A percentile compares a stretch with the other conserved stretches of the same genome.
Evolutionary conservation across 2,888 invertebrate genomes (phyloP).

Genomic region (Leucoma salicis): DNA sequence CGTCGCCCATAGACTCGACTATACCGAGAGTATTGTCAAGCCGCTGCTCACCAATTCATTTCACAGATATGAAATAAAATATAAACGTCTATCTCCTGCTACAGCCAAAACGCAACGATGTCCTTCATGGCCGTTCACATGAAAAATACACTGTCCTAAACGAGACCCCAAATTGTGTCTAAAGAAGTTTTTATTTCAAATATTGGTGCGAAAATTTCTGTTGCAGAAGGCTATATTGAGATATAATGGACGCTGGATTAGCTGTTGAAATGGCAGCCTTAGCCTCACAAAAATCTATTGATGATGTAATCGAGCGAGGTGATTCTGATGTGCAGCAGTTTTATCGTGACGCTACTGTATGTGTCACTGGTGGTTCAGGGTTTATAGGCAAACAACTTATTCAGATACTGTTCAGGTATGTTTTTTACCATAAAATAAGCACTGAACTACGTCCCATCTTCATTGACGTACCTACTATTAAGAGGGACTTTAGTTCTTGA

Average conservation of each 20-base stretch:
- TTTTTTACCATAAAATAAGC: no score
- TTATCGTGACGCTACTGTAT: slow-evolving; percentile 80
- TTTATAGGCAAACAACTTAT: slow-evolving; percentile 73
- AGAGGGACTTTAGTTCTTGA: no score
- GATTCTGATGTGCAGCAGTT: slow-evolving; percentile 66
- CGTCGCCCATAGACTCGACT: not conserved
- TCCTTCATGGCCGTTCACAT: no score
- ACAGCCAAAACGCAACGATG: no score
- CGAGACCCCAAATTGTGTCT: no score
- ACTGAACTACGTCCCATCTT: no score
- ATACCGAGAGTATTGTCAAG: not conserved
- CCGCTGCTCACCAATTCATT: not conserved
- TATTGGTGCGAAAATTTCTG: no score
- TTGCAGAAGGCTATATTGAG: not conserved
- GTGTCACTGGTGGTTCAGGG: slow-evolving; percentile 92
- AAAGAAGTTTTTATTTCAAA: no score
- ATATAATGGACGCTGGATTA: slow-evolving; percentile 11
- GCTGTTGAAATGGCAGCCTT: slow-evolving; percentile 1
- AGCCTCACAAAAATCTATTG: slow-evolving; percentile 8
- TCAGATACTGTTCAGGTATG: slow-evolving; percentile 40
- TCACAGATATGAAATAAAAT: no score
- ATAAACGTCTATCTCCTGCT: no score
- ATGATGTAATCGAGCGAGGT: slow-evolving; percentile 14
- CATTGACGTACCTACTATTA: no score
- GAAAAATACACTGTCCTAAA: no score